Base-by-base conservation (phyloP, 2,113 vertebrate genomes). In the Myotis brandtii region DNA sequence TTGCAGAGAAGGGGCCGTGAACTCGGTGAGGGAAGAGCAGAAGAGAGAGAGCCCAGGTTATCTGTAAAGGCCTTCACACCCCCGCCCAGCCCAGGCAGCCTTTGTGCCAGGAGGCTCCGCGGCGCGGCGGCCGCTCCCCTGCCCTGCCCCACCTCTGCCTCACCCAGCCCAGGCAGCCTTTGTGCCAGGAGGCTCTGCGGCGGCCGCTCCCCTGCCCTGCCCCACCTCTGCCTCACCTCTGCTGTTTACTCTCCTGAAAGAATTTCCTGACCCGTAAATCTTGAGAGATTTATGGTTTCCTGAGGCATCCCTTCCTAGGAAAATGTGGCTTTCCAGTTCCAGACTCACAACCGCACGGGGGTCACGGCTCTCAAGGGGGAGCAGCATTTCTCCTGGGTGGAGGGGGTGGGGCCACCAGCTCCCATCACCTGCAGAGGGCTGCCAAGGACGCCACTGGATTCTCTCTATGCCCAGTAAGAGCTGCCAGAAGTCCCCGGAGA, bases 231-330 rank as follows among this genome's bases (percentile, higher is more conserved):
- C 56, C 72, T 70, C 64, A 30, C 76, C 70, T 89, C 92, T 52
- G 73, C 95, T 89, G 21, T 77, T 88, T 95, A 75, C 37, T 66
- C 80, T 86, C 56, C 79, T 25, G 64, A 82, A 97, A 79, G 73
- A 93, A 96, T 84, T 89, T 93, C 95, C 85, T 95, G 89, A 43
- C 88, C 54, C 32, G 34, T 91, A 90, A 85, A 92, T 96, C 91
- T 50, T 34, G 56, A 96, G 82, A 94, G 91, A 86, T 89, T 93
- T 95, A 89, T 90, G 89, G 46, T 94, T 96, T 95, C 86, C 96
- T 54, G 40, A 18, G 27, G 66, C 76, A 80, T 83, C 91, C 52
- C 62, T 95, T 84, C 16, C 1, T 34, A 50, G 48, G 95, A 81
- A 80, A 87, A 92, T 50, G 69, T 52, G 86, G 62, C 77, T 83